Evolutionary conservation across 2,888 invertebrate genomes (phyloP), one percentile per base, ranked within the genome.

Genomic region (Pherbina coryleti): DNA sequence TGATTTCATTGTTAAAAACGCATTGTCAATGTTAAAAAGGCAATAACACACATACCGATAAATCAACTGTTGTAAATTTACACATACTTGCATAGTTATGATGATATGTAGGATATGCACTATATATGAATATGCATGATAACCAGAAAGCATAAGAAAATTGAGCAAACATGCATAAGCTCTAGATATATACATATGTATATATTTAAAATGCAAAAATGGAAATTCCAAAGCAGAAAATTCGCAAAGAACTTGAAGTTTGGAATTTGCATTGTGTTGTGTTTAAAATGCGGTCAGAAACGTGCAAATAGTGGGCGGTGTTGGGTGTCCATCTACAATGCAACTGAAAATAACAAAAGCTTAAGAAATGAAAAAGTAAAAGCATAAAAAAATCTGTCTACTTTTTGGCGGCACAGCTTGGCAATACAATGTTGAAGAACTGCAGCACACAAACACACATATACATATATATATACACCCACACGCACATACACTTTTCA

Each of bases 231-330:
- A n/a, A 57, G 72, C 72, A 72, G 25, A 28, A 55, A 67, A 37
- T 69, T 44, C 51, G 17, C 44, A 49, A 64, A 49, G 64, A 64
- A 74, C 28, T 64, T 74, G 28, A 75, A 75, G 44, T 53, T 19
- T 9, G 67, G 57, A 75, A 57, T 72, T 37, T 22, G 31, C 31
- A 57, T 57, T 60, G 72, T 72, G 57, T 25, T 28, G 69, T 9
- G 19, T 11, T 44, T 37, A 57, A 75, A 75, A 75, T 75, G 75
- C 37, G 74, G 74, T 75, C 74, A 75, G 34, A 57, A 57, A 72
- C 55, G 34, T 72, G 37, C 55, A 37, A 37, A 72, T 31, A 57
- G 72, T 31, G 57, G 57, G 57, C 37, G 57, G 57, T 22, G 72
- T n/a, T 37, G 37, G 8, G 17, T 5, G 37, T 34, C 7, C n/a